These are phyloP conservation scores for Acyrthosiphon pisum DNA, from an alignment of 1,140 invertebrate species.

Conservation along the genomic window DNA sequence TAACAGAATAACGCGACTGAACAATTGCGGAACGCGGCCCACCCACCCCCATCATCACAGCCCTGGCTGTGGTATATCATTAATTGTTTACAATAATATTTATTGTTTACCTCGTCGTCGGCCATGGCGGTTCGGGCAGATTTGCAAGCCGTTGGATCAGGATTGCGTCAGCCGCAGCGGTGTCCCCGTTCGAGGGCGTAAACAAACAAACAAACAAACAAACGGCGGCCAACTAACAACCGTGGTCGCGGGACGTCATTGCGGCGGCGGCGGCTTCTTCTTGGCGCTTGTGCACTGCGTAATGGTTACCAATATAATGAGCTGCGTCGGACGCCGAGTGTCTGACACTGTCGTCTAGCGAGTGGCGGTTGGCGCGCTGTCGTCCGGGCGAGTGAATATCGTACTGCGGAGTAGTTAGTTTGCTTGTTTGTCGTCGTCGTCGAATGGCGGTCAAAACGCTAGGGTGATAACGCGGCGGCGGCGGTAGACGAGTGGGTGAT, in stretches of 20 bases:
- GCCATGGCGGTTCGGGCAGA: neutral
- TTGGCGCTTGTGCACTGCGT: neutral
- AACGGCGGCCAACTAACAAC: neutral
- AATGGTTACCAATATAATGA: neutral
- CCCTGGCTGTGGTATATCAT: neutral
- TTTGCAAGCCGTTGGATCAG: no score
- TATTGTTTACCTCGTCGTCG: neutral
- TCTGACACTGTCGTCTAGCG: no score
- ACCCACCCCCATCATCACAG: neutral
- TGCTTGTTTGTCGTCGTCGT: neutral
- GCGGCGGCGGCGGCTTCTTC: neutral
- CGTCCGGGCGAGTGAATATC: neutral
- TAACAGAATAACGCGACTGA: no score
- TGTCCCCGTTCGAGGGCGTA: neutral
- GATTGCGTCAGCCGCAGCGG: neutral
- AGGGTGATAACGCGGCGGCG: neutral
- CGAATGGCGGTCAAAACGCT: conserved; percentile 38
- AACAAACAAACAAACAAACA: neutral
- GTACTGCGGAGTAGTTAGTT: conserved; percentile 1
- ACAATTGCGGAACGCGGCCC: no score
- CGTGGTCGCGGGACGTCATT: neutral
- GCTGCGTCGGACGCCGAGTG: neutral
- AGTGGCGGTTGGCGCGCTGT: neutral
- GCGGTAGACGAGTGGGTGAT: neutral
- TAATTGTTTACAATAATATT: no score